Percentiles rank a stretch among this genome's conserved stretches.
Evolutionary conservation across 2,113 vertebrate genomes (phyloP).

Genomic region (Aramus guarauna): DNA sequence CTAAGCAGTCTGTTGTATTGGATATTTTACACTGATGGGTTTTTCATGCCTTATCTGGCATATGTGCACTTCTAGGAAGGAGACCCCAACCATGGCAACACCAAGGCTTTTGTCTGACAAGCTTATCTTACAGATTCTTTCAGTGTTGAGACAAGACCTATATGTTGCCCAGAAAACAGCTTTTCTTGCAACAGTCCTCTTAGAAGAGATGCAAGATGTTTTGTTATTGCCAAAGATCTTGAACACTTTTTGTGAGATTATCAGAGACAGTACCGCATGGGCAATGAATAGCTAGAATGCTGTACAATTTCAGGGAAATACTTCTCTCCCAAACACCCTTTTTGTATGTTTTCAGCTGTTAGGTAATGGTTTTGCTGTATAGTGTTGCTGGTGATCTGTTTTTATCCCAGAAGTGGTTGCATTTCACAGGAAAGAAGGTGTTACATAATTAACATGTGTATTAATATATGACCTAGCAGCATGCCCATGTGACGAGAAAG

Average conservation of each 20-base stretch:
- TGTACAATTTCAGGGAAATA: neutral
- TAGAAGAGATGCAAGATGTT: neutral
- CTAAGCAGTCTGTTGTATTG: neutral
- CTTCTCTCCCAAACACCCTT: neutral
- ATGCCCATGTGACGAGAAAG: neutral
- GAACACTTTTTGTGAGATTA: neutral
- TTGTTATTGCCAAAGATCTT: neutral
- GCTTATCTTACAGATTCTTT: neutral
- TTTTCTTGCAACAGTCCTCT: neutral
- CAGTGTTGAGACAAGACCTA: neutral
- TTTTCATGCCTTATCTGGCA: neutral
- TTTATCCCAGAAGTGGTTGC: neutral
- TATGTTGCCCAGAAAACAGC: neutral
- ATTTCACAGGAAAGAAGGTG: neutral
- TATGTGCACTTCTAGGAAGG: neutral
- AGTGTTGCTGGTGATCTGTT: neutral
- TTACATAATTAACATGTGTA: neutral
- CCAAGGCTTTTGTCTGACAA: neutral
- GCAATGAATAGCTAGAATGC: neutral
- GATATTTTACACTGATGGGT: neutral
- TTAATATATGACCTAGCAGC: neutral
- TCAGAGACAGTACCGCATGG: neutral
- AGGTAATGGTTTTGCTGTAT: neutral
- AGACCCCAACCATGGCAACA: neutral
- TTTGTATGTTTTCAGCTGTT: neutral